These are phyloP conservation scores for Coreoperca whiteheadi DNA, from an alignment of 2,113 vertebrate genomes.

Conservation along the genomic window DNA sequence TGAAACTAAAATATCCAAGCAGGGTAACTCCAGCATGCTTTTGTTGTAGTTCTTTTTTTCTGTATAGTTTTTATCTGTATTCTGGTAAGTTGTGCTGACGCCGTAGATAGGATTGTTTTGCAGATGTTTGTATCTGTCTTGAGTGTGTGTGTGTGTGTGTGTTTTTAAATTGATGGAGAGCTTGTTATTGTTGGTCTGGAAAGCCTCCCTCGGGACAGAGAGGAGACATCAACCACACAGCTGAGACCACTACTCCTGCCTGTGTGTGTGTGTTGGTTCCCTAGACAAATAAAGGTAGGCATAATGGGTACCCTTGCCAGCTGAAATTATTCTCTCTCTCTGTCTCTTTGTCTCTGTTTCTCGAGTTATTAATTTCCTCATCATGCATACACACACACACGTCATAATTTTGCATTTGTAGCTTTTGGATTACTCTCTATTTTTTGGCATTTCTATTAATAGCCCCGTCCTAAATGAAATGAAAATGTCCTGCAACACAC, in stretches of 20 bases:
- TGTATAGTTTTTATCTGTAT: constrained; percentile 9
- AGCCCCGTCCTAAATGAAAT: constrained; percentile 5
- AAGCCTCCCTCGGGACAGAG: constrained; percentile 61
- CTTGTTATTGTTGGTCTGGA: constrained; percentile 75
- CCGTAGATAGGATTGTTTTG: constrained; percentile 34
- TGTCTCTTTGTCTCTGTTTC: not conserved
- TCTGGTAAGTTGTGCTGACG: constrained; percentile 42
- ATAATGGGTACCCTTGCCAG: constrained; percentile 49
- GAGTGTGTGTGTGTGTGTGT: not conserved
- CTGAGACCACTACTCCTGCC: constrained; percentile 72
- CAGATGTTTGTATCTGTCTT: constrained; percentile 35
- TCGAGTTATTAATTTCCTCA: constrained; percentile 1
- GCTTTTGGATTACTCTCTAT: constrained; percentile 24
- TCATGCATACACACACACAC: not conserved
- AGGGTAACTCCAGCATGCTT: not conserved
- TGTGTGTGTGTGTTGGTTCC: constrained; percentile 31
- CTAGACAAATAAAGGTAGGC: constrained; percentile 55
- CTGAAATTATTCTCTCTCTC: constrained; percentile 22
- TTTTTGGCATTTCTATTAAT: constrained; percentile 26
- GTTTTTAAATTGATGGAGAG: constrained; percentile 61
- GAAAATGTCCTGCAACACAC: not conserved
- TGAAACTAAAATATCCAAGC: not conserved
- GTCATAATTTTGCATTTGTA: not conserved
- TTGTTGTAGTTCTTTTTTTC: not conserved
- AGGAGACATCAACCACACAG: constrained; percentile 69